Evolutionary conservation across 2,113 vertebrate species (phyloP).

Genomic region (Brachyhypopomus gauderio): DNA sequence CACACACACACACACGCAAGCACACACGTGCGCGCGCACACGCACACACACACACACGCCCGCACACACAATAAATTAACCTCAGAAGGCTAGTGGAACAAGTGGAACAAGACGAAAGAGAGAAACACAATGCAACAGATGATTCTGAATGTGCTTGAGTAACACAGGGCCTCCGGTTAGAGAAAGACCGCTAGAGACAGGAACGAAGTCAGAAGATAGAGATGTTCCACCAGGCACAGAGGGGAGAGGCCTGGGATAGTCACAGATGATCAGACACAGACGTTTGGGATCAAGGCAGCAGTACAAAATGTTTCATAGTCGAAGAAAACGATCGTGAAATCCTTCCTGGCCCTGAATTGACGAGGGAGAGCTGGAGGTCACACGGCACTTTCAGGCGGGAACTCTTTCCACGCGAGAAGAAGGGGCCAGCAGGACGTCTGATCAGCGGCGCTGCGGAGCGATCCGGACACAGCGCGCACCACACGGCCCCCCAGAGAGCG

Average conservation of each 20-base stretch:
- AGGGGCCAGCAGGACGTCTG: not conserved
- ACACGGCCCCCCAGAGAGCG: not conserved
- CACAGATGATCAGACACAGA: slow-evolving; percentile 33
- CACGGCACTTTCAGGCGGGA: slow-evolving; percentile 31
- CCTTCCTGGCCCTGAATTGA: slow-evolving; percentile 34
- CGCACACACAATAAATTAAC: slow-evolving; percentile 26
- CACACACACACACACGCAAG: not conserved
- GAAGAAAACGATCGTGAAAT: slow-evolving; percentile 48
- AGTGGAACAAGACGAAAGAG: slow-evolving; percentile 22
- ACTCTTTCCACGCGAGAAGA: slow-evolving; percentile 38
- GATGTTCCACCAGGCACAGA: slow-evolving; percentile 7
- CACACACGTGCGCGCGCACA: too few relatives aligned
- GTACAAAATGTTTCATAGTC: slow-evolving; percentile 13
- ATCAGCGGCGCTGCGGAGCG: slow-evolving; percentile 9
- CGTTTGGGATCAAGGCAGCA: slow-evolving; percentile 9
- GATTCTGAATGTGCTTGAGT: slow-evolving; percentile 17
- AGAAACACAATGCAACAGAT: slow-evolving; percentile 16
- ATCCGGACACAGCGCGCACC: slow-evolving; percentile 16
- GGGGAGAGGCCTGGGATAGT: not conserved
- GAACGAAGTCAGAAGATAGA: slow-evolving; percentile 14
- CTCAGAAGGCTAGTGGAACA: slow-evolving; percentile 26
- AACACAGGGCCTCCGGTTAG: slow-evolving; percentile 40
- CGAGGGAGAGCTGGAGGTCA: slow-evolving; percentile 31
- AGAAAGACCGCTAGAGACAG: slow-evolving; percentile 35
- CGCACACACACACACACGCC: not conserved